Evolutionary conservation across 1,140 invertebrate species (phyloP), one percentile per base, ranked within the genome.

Genomic region (Bombus huntii): DNA sequence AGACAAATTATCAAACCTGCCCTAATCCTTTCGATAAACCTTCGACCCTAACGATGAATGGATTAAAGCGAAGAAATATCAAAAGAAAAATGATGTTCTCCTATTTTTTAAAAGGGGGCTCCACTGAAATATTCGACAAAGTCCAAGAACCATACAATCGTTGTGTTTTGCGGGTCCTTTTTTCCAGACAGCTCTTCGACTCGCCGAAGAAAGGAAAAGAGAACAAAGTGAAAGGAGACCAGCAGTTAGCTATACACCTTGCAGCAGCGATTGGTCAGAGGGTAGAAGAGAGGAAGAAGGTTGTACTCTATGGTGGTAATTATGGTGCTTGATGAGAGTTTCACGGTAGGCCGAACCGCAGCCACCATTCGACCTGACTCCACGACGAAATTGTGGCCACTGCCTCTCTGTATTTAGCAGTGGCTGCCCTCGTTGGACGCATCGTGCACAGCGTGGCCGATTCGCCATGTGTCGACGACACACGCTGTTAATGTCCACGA

Each of bases 301-400:
- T 57, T 68, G 66, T 83, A 59, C 82, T 89, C 79, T 89, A 89
- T 87, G 82, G 76, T 72, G 87, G 90, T 93, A 93, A 94, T 94
- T 93, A 93, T 92, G 89, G 89, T 93, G 90, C 91, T 94, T 93
- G 93, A 94, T 94, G 93, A 93, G 93, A 93, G 92, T 93, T 93
- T 93, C 91, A 93, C 91, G 92, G 87, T 91, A 91, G 91, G 88
- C 89, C 80, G 88, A 91, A 92, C 91, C 90, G 88, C 92, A 93
- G 85, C 90, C 89, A 89, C 89, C 91, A 89, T 93, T 89, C 90
- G 91, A 88, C 76, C 57, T 25, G 28, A 5, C 28, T 22, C 44
- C 83, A 71, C 42, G 87, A 57, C 85, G 73, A 91, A 93, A 93
- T 93, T 93, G 90, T 89, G 91, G 88, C 59, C 59, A 62, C 28